Conservation (phyloP, 2,888 invertebrate species). For the Amphipoea oculea region DNA sequence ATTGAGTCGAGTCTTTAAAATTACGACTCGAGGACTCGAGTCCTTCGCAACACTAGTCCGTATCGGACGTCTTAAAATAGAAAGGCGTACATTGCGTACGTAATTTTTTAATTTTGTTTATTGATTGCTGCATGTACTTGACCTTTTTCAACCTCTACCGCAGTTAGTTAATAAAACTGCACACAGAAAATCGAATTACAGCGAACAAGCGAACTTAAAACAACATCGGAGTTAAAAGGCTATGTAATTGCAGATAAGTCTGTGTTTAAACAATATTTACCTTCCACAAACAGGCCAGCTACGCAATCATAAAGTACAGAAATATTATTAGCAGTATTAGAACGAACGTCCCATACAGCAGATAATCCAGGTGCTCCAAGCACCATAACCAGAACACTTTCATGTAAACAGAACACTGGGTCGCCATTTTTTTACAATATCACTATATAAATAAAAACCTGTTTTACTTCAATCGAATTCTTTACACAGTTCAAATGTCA, state of each 20-base stretch:
- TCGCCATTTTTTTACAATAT: slow-evolving; percentile 40
- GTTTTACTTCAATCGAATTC: background rate
- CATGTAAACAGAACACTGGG: slow-evolving; percentile 46
- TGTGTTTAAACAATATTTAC: slow-evolving; percentile 51
- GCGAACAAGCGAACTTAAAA: slow-evolving; percentile 22
- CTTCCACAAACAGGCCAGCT: slow-evolving; percentile 48
- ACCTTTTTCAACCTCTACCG: background rate
- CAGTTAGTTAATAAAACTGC: background rate
- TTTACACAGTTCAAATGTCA: background rate
- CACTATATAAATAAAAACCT: no score
- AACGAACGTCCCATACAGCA: slow-evolving; percentile 75
- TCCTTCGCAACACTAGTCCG: no score
- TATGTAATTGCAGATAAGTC: slow-evolving; percentile 43
- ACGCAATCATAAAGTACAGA: slow-evolving; percentile 75
- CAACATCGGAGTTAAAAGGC: slow-evolving; percentile 11
- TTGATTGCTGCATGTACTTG: background rate
- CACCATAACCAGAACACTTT: slow-evolving; percentile 71
- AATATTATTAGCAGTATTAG: slow-evolving; percentile 75
- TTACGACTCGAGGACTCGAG: no score
- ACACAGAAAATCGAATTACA: slow-evolving; percentile 18
- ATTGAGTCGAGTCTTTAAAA: no score
- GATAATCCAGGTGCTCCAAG: slow-evolving; percentile 77
- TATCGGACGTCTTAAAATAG: background rate
- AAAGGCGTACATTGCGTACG: no score
- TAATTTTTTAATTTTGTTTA: slow-evolving; percentile 1